Evolutionary conservation across 2,113 vertebrate genomes (phyloP), one percentile per base, ranked within the genome.

Genomic region (Clinocottus analis): DNA sequence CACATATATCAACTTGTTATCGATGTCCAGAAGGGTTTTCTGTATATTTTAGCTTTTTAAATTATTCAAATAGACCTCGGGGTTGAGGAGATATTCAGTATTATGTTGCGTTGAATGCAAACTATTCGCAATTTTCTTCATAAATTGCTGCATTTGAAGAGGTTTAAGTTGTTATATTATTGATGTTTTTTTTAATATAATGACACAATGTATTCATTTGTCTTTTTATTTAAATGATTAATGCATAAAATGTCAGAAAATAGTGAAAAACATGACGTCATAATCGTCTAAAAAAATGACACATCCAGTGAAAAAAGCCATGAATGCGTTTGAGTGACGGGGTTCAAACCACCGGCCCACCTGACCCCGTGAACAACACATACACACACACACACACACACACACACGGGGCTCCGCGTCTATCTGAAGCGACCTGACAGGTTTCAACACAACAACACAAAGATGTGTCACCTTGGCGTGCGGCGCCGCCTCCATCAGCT

Each of bases 381-480:
- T 5, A 33, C 4, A 33, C 33, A 31, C 31, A 31, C 31, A 31
- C 31, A 31, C 31, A 31, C 31, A 31, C 31, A 31, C 31, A 31
- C 31, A 31, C 31, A 31, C 31, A 31, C 31, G 5, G 3, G 5
- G 6, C 33, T 4, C 2, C 33, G 33, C 33, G n/a, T 60, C 51
- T 62, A 2, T 55, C 45, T 17, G 19, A 43, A n/a, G 2, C 35
- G 1, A 5, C 23, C 7, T 16, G 27, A 61, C 63, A 39, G 43
- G 10, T 64, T 79, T 19, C 13, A 41, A 9, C 58, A 65, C 33
- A 29, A 10, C 47, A 2, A 21, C 62, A 82, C 13, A 10, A 0
- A 31, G 56, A 23, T 60, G 63, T 31, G 64, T 79, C 87, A 89
- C 79, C 69, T 86, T 81, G 19, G 19, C 19, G 60, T 79, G 43